Evolutionary conservation across 2,888 invertebrate species (phyloP), one percentile per base, ranked within the genome.

Genomic region (Scaptomyza polygonia): DNA sequence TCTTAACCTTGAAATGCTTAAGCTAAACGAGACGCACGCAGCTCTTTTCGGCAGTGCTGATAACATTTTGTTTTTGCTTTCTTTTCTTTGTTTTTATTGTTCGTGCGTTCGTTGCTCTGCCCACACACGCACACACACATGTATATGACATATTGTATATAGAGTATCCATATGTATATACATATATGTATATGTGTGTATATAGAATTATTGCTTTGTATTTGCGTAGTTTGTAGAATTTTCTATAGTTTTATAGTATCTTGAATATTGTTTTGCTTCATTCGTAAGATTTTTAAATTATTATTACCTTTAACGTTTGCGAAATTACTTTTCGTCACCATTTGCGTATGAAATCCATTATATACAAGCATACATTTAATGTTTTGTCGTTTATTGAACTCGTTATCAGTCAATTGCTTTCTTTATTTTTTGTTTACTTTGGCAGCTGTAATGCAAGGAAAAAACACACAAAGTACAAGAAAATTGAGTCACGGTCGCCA

Each of bases 51-150:
- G 51, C 59, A 55, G 61, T 65, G 77, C 72, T 84, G 83, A 84
- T 84, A 84, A 84, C 88, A 85, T 79, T 74, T 71, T 67, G 66
- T 67, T 71, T 61, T 69, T 87, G 79, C 73, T 81, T 82, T 80
- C 80, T 72, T 58, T 72, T 45, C 71, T 68, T 77, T 71, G 61
- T 63, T 45, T 44, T 29, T 55, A 42, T 47, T 66, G n/a, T 68
- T 75, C 61, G 73, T 72, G 63, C 74, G 77, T 77, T 77, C 72
- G 40, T 77, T 77, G 74, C 77, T 72, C 71, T 61, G 42, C 67
- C n/a, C n/a, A 53, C 73, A 34, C 56, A 68, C 68, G 27, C 45
- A 53, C 44, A 53, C 48, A 40, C 30, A 32, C n/a, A n/a, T n/a
- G n/a, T n/a, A 21, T 25, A 25, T 25, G 25, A 25, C 25, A 25